phyloP scores from a whole-genome alignment of 2,797 vertebrate genomes.

The Poeciliopsis infans region DNA sequence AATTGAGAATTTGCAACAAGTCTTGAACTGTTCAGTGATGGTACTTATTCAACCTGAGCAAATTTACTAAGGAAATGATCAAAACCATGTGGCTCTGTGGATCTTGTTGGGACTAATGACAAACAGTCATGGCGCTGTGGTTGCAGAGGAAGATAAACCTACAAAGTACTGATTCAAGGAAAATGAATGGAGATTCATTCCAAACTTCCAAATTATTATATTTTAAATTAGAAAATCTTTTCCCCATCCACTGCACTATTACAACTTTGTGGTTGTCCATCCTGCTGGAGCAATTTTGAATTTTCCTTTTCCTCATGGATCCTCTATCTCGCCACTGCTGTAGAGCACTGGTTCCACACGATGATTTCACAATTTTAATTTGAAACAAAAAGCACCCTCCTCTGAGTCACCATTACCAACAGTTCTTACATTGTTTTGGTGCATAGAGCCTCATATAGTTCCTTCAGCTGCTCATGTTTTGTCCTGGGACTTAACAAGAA shows the following conservation, averaged over 20 bases:
- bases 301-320: not conserved
- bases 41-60: not conserved
- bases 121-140: not conserved
- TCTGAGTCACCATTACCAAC: not conserved
- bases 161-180: not conserved
- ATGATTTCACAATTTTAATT: not conserved
- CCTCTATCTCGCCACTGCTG: not conserved
- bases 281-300: not conserved
- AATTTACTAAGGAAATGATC: not conserved
- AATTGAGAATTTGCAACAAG: not conserved
- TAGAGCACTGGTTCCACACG: not conserved
- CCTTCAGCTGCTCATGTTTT: not conserved
- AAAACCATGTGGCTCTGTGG: not conserved
- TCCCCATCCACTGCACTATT: not conserved
- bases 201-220: not conserved
- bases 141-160: not conserved
- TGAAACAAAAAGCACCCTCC: not conserved
- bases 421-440: not conserved
- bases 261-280: not conserved
- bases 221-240: not conserved
- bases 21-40: not conserved
- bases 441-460: not conserved
- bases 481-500: not conserved
- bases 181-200: not conserved
- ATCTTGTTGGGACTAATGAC: not conserved